Evolutionary conservation across 1,140 invertebrate species (phyloP).

Genomic region (Megalonaias nervosa): DNA sequence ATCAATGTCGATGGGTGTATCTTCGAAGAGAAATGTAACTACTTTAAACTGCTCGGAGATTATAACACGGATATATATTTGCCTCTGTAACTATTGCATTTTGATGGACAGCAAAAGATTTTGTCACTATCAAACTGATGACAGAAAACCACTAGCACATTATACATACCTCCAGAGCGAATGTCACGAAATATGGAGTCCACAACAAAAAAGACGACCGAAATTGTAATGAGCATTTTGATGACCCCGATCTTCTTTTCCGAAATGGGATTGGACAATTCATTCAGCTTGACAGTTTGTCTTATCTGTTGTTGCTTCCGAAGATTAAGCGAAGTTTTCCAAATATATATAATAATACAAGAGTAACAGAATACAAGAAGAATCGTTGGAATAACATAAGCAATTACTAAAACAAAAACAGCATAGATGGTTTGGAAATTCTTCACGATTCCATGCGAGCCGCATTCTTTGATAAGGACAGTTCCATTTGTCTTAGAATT

Average conservation of each 20-base stretch:
- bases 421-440: constrained; percentile 32
- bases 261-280: not conserved
- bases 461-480: constrained; percentile 9
- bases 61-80: no score
- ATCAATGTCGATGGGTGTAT: no score
- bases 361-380: constrained; percentile 22
- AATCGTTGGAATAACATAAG: constrained; percentile 5
- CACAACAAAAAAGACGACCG: constrained; percentile 10
- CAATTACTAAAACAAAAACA: constrained; percentile 1
- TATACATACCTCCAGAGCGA: constrained; percentile 19
- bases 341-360: constrained; percentile 5
- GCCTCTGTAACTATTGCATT: no score
- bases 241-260: constrained; percentile 11
- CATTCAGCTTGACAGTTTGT: not conserved
- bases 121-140: no score
- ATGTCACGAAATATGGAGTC: constrained; percentile 28
- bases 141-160: not conserved
- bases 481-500: not conserved
- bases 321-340: not conserved
- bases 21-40: no score
- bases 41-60: no score
- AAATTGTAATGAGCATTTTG: constrained; percentile 14
- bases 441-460: constrained; percentile 26
- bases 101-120: no score
- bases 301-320: not conserved